Evolutionary conservation across 2,113 vertebrate genomes (phyloP), one percentile per base, ranked within the genome.

Genomic region (Lepus timidus): DNA sequence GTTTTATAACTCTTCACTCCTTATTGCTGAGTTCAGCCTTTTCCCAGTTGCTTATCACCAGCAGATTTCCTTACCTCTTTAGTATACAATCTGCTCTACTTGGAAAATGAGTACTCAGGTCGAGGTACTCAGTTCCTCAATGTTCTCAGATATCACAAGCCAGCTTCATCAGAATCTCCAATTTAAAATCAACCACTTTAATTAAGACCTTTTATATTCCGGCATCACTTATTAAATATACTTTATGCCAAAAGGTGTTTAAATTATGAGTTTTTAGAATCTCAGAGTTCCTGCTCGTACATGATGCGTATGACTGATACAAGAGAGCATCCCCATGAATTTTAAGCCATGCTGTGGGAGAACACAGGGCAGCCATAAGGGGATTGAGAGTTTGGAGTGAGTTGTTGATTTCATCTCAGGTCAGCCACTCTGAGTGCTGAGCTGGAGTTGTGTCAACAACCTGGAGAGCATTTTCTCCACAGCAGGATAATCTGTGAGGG

Each of bases 191-290:
- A 64, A 27, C 44, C 9, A 7, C 36, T 82, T 76, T 85, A 93
- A 73, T 76, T 73, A 52, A 12, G 33, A 78, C 71, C 65, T 84
- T 83, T 84, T 90, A 67, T 79, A 73, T 55, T 52, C 65, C 71
- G 33, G 55, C 91, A 29, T 79, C 61, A 58, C 73, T 85, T 68
- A 68, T 52, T 25, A 81, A 55, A 79, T n/a, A 23, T 73, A 29
- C 17, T 36, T 64, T 90, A 88, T 58, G 55, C 17, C 55, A 58
- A 58, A 58, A 58, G 55, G 17, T 58, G 55, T 58, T 58, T 58
- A 58, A 58, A 17, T 13, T 58, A 58, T 58, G 19, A 58, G 13
- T 58, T 20, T 14, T 58, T 79, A 85, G 61, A 89, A 74, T 16
- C 19, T 25, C 3, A 61, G 17, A 49, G 14, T 9, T 89, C 93